These are phyloP conservation scores for Trachelus iudaicus DNA, from an alignment of 2,888 invertebrate genomes.

Conservation along the genomic window DNA sequence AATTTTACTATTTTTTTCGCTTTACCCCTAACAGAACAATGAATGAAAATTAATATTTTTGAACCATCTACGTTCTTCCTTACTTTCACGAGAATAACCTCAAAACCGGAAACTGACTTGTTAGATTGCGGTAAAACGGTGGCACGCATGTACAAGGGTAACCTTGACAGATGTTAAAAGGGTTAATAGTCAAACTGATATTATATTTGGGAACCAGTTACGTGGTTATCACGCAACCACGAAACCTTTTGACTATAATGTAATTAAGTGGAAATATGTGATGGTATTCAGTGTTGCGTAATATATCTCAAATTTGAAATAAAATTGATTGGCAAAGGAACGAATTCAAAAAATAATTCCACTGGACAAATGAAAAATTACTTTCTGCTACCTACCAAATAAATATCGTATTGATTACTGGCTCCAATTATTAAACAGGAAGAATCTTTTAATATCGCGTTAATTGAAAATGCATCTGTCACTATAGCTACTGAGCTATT, in stretches of 20 bases:
- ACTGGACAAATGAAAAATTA: no score
- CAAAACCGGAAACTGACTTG: slow-evolving; percentile 15
- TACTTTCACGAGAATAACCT: background rate
- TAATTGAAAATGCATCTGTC: slow-evolving; percentile 51
- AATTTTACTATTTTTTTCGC: background rate
- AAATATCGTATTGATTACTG: background rate
- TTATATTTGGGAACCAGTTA: slow-evolving; percentile 4
- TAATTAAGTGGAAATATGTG: slow-evolving; percentile 8
- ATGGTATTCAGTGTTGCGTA: background rate
- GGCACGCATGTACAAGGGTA: background rate
- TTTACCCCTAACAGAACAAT: background rate
- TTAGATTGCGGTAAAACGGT: background rate
- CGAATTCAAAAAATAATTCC: background rate
- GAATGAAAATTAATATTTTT: background rate
- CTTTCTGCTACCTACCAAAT: no score
- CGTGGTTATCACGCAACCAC: slow-evolving; percentile 21
- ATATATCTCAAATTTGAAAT: background rate
- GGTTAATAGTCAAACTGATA: slow-evolving; percentile 8
- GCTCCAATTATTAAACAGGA: background rate
- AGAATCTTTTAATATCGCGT: slow-evolving; percentile 25
- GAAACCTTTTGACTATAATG: slow-evolving; percentile 1
- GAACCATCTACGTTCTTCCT: background rate
- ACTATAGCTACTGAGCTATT: slow-evolving; percentile 44
- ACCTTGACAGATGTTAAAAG: slow-evolving; percentile 4
- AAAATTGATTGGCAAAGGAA: background rate